Conservation (phyloP, 2,113 vertebrate genomes). For the Cyphomyrus discorhynchus region DNA sequence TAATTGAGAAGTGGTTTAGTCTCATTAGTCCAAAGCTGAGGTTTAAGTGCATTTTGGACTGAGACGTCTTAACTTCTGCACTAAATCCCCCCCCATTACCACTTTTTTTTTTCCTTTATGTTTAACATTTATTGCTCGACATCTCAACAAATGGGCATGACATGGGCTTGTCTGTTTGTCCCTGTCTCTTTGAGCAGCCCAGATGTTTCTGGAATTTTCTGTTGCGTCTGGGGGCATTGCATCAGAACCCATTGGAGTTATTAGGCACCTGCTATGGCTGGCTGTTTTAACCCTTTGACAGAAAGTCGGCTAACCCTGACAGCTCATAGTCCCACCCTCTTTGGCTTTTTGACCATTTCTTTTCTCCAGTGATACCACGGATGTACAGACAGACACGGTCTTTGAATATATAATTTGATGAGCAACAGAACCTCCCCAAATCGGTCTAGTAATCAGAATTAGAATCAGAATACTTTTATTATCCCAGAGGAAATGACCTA, state of each 20-base stretch:
- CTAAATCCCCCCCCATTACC: neutral
- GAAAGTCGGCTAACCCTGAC: neutral
- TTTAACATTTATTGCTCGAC: neutral
- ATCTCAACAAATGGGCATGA: neutral
- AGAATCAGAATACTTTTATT: neutral
- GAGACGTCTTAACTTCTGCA: neutral
- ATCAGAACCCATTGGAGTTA: neutral
- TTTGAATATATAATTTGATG: neutral
- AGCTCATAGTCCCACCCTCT: neutral
- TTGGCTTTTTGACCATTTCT: neutral
- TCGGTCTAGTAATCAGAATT: neutral
- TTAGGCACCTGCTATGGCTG: neutral
- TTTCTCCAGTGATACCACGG: neutral
- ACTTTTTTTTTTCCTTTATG: neutral
- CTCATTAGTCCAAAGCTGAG: conserved; percentile 1
- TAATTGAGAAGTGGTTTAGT: neutral
- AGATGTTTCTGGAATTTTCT: neutral
- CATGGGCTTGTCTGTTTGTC: neutral
- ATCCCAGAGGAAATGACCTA: neutral
- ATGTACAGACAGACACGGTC: neutral
- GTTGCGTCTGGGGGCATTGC: neutral
- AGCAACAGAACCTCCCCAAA: neutral
- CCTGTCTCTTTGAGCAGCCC: neutral
- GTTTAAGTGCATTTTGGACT: neutral
- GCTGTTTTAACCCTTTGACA: neutral